Evolutionary conservation across 2,888 invertebrate species (phyloP).

Genomic region (Euclidia mi): DNA sequence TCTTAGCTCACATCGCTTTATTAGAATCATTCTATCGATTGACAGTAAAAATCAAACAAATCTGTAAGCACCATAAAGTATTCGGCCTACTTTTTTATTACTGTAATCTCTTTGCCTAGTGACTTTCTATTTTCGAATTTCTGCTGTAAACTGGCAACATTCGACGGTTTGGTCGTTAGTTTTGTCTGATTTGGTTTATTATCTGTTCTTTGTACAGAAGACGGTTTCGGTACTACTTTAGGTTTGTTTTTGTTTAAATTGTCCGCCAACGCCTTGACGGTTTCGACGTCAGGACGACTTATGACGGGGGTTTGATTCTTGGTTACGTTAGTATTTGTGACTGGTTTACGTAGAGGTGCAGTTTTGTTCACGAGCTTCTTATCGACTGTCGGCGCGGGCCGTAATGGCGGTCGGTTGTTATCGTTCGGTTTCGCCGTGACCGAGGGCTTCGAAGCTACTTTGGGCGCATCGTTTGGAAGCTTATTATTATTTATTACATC

Average conservation of each 20-base stretch:
- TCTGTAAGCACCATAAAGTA: conserved; percentile 39
- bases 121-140: conserved; percentile 93
- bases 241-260: conserved; percentile 86
- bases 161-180: conserved; percentile 90
- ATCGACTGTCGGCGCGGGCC: conserved; percentile 78
- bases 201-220: conserved; percentile 71
- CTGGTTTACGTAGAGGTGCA: conserved; percentile 72
- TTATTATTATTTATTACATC: conserved; percentile 91
- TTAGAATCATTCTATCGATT: too few relatives aligned
- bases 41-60: conserved; percentile 48
- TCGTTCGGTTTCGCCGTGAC: conserved; percentile 80
- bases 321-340: conserved; percentile 69
- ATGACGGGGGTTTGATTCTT: conserved; percentile 63
- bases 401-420: conserved; percentile 79
- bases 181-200: conserved; percentile 82
- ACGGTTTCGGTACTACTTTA: conserved; percentile 84
- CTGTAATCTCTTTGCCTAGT: conserved; percentile 79
- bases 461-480: conserved; percentile 79
- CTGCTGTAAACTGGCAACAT: conserved; percentile 94
- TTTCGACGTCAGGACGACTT: conserved; percentile 79
- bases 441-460: conserved; percentile 82
- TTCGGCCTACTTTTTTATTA: conserved; percentile 71
- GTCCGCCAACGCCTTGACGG: conserved; percentile 84
- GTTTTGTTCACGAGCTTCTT: conserved; percentile 77
- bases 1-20: too few relatives aligned